Base-by-base conservation (phyloP, 2,888 invertebrate genomes). In the Epiblema foenella region DNA sequence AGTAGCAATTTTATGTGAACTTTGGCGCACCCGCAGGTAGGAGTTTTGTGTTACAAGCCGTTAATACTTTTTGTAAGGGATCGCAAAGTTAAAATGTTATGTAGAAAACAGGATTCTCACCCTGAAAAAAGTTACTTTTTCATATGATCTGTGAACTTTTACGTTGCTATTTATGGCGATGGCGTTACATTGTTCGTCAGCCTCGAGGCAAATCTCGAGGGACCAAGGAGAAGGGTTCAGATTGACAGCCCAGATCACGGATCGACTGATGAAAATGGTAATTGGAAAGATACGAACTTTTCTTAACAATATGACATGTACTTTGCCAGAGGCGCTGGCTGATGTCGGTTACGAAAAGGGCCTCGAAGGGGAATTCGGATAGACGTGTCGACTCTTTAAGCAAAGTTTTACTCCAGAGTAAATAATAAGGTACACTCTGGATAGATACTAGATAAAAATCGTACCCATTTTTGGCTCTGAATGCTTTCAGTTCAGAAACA, bases 201-300 rank as follows among this genome's bases (percentile, higher is more conserved):
- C 54, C 64, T 64, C 18, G 64, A 54, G 64, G 52, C 54, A n/a
- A 64, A 24, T 64, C 52, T 54, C 52, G 9, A 20, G 54, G 70
- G 70, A 66, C 37, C 20, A 42, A 33, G 29, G 64, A 17, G 8
- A 62, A 65, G 64, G 70, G 65, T 52, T 63, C 65, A 59, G 52
- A 54, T 46, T 66, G 70, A 70, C 65, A 69, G 69, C 39, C 18
- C 59, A 60, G 65, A 60, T 65, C 64, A 51, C 46, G 54, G 62
- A 69, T 65, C 70, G 65, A 54, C 65, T 66, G 65, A 70, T 70
- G 70, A 70, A 70, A 70, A 70, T 70, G 70, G 70, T 70, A 66
- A 70, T 70, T 70, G 65, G 54, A 46, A 66, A 64, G 57, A 64
- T 64, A 60, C 46, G 52, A 59, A 70, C 52, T 54, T 66, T 70